These are phyloP conservation scores for Megalurothrips usitatus DNA, from an alignment of 2,888 invertebrate genomes.

Conservation along the genomic window DNA sequence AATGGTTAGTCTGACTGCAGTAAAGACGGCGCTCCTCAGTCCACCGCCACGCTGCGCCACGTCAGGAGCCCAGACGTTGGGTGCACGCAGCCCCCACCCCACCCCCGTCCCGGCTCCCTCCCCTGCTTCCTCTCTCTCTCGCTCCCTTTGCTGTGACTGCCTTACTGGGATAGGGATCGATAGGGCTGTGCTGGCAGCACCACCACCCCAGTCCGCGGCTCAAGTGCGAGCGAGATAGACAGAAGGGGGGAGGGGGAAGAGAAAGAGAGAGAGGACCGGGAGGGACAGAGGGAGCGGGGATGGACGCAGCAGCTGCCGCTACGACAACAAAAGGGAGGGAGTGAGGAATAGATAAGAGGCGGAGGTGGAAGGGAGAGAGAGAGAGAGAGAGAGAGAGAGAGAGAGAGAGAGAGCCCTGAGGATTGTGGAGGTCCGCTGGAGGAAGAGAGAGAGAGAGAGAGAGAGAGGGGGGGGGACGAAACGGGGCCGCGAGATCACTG, in stretches of 20 bases:
- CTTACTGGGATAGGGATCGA: conserved; percentile 24
- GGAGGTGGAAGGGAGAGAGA: background rate
- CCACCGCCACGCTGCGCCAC: background rate
- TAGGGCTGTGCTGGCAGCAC: background rate
- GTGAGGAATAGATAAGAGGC: too few species aligned
- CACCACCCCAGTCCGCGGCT: background rate
- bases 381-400: background rate
- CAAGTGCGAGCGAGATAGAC: background rate
- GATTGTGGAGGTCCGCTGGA: too few species aligned
- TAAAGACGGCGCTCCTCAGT: background rate
- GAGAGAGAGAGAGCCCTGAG: too few species aligned
- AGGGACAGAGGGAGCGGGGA: background rate
- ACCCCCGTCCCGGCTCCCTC: background rate
- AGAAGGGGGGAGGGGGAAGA: background rate
- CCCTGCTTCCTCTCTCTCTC: background rate
- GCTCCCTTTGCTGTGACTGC: background rate
- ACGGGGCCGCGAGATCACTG: background rate
- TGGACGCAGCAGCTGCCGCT: background rate
- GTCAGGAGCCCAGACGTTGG: background rate
- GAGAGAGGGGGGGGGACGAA: background rate
- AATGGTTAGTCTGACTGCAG: too few species aligned
- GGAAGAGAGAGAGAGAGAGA: too few species aligned
- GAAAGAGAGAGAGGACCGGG: background rate
- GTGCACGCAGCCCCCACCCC: background rate
- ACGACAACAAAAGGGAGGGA: background rate